Conservation (phyloP, 2,113 vertebrate species). For the Equus przewalskii region DNA sequence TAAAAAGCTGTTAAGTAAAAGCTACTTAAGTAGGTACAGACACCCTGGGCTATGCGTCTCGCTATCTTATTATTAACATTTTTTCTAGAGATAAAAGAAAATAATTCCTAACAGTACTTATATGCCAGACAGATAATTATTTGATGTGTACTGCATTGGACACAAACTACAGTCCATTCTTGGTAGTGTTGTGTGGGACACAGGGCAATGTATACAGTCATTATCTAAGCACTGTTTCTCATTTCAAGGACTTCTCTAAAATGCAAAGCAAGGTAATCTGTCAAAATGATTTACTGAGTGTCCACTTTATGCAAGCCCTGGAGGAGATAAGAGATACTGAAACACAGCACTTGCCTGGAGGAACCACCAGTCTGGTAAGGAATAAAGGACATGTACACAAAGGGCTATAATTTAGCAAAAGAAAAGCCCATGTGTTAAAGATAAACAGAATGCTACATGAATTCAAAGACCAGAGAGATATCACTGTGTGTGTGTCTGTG, state of each 20-base stretch:
- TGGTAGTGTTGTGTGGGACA: neutral
- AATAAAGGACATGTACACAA: neutral
- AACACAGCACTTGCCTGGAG: neutral
- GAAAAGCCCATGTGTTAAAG: neutral
- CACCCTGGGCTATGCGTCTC: neutral
- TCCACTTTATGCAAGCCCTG: neutral
- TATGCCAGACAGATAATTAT: neutral
- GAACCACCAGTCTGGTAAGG: neutral
- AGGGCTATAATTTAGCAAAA: neutral
- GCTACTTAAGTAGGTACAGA: neutral
- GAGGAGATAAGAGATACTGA: neutral
- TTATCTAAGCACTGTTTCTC: neutral
- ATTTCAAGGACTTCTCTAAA: conserved; percentile 46
- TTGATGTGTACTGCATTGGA: neutral
- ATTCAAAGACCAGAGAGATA: neutral
- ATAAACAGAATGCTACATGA: neutral
- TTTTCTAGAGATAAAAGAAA: conserved; percentile 40
- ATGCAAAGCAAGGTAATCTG: conserved; percentile 35
- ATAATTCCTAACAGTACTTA: neutral
- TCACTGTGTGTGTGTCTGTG: neutral
- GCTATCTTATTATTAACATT: neutral
- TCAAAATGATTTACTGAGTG: conserved; percentile 41
- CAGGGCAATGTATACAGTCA: neutral
- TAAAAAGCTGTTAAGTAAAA: neutral
- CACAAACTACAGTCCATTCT: neutral